A percentile compares a stretch with the other conserved stretches of the same genome.
Evolutionary conservation across 2,888 invertebrate genomes (phyloP).

Genomic region (Nineta flava): DNA sequence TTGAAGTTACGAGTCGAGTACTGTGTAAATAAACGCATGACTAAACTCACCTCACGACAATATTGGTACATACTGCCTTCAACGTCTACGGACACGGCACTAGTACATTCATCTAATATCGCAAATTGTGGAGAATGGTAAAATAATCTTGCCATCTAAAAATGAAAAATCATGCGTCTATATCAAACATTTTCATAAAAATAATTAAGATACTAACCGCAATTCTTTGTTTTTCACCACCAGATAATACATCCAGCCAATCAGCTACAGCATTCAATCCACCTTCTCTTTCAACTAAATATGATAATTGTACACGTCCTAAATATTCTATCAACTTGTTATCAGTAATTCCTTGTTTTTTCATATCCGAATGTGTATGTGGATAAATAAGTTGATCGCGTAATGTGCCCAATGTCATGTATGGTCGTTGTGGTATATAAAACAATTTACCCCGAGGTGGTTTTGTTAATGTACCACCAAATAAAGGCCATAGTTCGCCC

Average conservation of each 20-base stretch:
- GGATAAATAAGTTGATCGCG: slow-evolving; percentile 89
- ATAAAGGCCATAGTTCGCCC: slow-evolving; percentile 95
- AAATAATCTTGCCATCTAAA: slow-evolving; percentile 85
- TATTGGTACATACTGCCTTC: slow-evolving; percentile 96
- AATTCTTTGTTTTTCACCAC: slow-evolving; percentile 95
- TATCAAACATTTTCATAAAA: neutral
- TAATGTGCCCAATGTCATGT: slow-evolving; percentile 92
- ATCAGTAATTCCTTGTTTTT: slow-evolving; percentile 60
- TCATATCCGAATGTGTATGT: slow-evolving; percentile 76
- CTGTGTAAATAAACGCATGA: no score
- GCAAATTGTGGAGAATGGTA: slow-evolving; percentile 98
- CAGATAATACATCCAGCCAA: slow-evolving; percentile 97
- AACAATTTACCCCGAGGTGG: slow-evolving; percentile 92
- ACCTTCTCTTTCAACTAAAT: slow-evolving; percentile 69
- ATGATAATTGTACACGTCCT: slow-evolving; percentile 67
- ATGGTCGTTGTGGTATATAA: slow-evolving; percentile 93
- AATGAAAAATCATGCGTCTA: slow-evolving; percentile 2
- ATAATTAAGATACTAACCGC: slow-evolving; percentile 42
- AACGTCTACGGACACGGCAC: slow-evolving; percentile 96
- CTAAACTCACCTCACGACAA: slow-evolving; percentile 53
- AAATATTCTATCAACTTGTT: slow-evolving; percentile 59
- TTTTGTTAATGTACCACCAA: slow-evolving; percentile 85
- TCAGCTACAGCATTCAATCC: slow-evolving; percentile 89
- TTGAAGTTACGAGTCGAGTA: no score
- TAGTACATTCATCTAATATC: slow-evolving; percentile 96